A percentile compares a stretch with the other conserved stretches of the same genome.
These are phyloP conservation scores for silkworm (Bombyx mori) DNA, from an alignment of 1,140 invertebrate genomes.

Conservation along the genomic window DNA sequence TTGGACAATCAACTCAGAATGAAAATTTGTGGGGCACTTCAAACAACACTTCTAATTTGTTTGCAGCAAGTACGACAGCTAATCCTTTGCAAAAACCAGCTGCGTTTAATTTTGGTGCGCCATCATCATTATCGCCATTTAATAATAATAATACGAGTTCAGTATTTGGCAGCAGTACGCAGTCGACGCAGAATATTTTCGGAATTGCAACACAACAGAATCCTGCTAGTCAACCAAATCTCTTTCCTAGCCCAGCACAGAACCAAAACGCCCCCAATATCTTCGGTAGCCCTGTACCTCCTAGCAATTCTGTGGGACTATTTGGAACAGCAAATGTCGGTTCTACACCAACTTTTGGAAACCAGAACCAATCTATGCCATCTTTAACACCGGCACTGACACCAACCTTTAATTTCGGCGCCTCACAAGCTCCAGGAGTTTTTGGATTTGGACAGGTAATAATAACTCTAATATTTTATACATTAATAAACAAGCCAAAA, in stretches of 20 bases:
- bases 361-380: slow-evolving; percentile 24
- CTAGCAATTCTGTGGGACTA: slow-evolving; percentile 24
- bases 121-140: slow-evolving; percentile 1
- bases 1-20: slow-evolving; percentile 27
- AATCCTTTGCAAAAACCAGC: slow-evolving; percentile 22
- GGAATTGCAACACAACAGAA: slow-evolving; percentile 5
- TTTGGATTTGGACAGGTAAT: slow-evolving; percentile 51
- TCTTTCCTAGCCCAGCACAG: slow-evolving; percentile 28
- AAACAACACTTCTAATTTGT: slow-evolving; percentile 13
- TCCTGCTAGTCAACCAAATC: slow-evolving; percentile 3
- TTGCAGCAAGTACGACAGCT: slow-evolving; percentile 17
- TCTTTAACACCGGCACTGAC: slow-evolving; percentile 27
- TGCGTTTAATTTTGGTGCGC: slow-evolving; percentile 23
- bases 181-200: slow-evolving; percentile 6
- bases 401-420: slow-evolving; percentile 35
- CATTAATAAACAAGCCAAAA: background rate
- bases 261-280: slow-evolving; percentile 21
- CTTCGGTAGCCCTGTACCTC: slow-evolving; percentile 28
- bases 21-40: slow-evolving; percentile 26
- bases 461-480: slow-evolving; percentile 6
- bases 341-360: slow-evolving; percentile 29
- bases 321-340: slow-evolving; percentile 29
- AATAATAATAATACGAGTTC: slow-evolving; percentile 10
- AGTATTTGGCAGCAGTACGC: slow-evolving; percentile 6
- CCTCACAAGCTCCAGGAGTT: slow-evolving; percentile 23